Evolutionary conservation across 2,888 invertebrate genomes (phyloP).

Genomic region (Tryphoninae sp.): DNA sequence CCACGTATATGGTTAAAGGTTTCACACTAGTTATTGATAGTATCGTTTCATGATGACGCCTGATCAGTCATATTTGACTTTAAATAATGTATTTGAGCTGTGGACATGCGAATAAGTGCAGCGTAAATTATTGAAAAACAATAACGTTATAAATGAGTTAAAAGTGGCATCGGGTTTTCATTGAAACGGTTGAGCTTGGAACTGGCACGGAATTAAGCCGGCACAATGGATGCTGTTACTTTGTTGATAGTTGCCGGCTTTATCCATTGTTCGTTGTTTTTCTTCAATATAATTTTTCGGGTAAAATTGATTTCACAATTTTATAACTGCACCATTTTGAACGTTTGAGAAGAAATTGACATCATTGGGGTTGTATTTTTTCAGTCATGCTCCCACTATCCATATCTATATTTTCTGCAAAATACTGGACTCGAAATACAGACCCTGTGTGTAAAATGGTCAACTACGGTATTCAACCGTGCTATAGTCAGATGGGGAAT

Average conservation of each 20-base stretch:
- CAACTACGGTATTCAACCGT: constrained; percentile 90
- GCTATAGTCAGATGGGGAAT: constrained; percentile 89
- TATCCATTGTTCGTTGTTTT: constrained; percentile 87
- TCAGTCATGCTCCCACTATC: constrained; percentile 92
- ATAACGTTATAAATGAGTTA: constrained; percentile 5
- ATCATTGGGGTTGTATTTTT: constrained; percentile 74
- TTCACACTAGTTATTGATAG: background rate
- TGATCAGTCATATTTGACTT: constrained; percentile 5
- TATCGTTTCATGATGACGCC: constrained; percentile 2
- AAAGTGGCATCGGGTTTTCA: background rate
- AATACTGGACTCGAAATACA: constrained; percentile 89
- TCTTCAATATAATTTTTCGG: constrained; percentile 93
- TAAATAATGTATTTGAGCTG: constrained; percentile 18
- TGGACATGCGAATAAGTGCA: background rate
- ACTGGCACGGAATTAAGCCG: constrained; percentile 39
- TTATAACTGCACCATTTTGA: background rate
- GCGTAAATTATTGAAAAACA: background rate
- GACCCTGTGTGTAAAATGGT: constrained; percentile 89
- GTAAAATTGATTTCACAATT: constrained; percentile 80
- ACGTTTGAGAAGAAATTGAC: constrained; percentile 8
- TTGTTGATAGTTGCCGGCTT: constrained; percentile 85
- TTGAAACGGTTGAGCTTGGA: background rate
- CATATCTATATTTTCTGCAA: constrained; percentile 89
- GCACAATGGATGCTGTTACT: constrained; percentile 85
- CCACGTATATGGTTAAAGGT: constrained; percentile 2